Base-by-base conservation (phyloP, 2,888 invertebrate species). In the Macaria notata region DNA sequence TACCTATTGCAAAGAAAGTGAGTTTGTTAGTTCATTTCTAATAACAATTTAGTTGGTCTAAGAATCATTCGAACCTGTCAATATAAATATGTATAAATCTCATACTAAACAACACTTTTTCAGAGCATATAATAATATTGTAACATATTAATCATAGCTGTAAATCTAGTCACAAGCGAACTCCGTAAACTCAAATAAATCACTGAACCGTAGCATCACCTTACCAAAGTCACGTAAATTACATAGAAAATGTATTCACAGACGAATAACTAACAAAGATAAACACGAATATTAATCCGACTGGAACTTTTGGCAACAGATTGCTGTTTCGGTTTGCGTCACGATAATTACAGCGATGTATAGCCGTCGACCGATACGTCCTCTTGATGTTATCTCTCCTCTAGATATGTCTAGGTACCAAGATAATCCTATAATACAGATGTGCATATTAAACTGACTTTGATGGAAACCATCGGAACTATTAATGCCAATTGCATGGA, bases 391-490 rank as follows among this genome's bases (percentile, higher is more conserved):
- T 31, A 43, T 77, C 74, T 49, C 36, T 54, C 48, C 48, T 4
- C 41, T 78, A 72, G 75, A 79, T 79, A 75, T 73, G 78, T 78
- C 79, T 81, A 80, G 68, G 72, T 79, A 77, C 74, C 78, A 76
- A 80, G 81, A 82, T 84, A 78, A 79, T 76, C 78, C 70, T 69
- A 70, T 78, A 73, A 70, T 71, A 70, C 68, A 62, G 63, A 71
- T 75, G 64, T 75, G 72, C 72, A 75, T 70, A 68, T 66, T 62
- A 63, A 55, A 56, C 60, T 64, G 65, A 65, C 65, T 61, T 67
- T 68, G 67, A 68, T 68, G 64, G 61, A 68, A 68, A 65, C 65
- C 59, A 59, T 54, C 49, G 36, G 31, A 49, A 42, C 49, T 52
- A 65, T 67, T 63, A 53, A 63, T 59, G 62, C 61, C 64, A 58